phyloP scores from a whole-genome alignment of 2,888 invertebrate genomes.

The Oasisia sp. region DNA sequence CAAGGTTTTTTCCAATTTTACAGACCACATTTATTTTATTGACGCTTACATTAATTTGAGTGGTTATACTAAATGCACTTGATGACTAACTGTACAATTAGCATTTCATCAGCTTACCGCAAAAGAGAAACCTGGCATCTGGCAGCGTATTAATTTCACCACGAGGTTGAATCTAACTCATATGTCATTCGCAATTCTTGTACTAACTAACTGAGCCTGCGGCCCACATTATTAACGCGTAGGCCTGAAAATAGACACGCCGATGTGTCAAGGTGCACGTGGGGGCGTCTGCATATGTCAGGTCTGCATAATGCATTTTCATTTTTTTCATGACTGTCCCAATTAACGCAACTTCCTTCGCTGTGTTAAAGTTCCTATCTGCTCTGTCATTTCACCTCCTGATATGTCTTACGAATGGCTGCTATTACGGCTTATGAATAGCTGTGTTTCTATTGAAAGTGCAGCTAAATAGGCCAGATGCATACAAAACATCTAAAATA shows the following conservation, averaged over 20 bases:
- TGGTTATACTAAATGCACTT: not conserved
- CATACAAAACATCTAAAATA: not conserved
- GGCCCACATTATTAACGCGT: not conserved
- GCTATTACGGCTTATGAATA: too few relatives aligned
- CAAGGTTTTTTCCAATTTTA: not conserved
- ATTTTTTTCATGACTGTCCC: not conserved
- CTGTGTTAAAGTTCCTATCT: not conserved
- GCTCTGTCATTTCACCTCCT: not conserved
- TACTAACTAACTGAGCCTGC: not conserved
- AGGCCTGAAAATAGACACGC: not conserved
- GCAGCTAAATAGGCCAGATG: too few relatives aligned
- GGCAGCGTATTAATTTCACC: not conserved
- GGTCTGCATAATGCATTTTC: not conserved
- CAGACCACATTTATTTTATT: not conserved
- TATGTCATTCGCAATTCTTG: not conserved
- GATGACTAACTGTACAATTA: not conserved
- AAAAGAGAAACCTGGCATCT: not conserved
- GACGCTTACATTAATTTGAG: not conserved
- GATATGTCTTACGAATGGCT: not conserved
- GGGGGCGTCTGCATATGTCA: not conserved
- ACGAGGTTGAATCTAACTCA: not conserved
- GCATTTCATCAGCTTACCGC: not conserved
- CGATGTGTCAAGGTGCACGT: not conserved
- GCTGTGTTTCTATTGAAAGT: too few relatives aligned
- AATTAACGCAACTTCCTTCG: not conserved